phyloP scores from a whole-genome alignment of 2,888 invertebrate genomes.

The Aproaerema taeniolella region DNA sequence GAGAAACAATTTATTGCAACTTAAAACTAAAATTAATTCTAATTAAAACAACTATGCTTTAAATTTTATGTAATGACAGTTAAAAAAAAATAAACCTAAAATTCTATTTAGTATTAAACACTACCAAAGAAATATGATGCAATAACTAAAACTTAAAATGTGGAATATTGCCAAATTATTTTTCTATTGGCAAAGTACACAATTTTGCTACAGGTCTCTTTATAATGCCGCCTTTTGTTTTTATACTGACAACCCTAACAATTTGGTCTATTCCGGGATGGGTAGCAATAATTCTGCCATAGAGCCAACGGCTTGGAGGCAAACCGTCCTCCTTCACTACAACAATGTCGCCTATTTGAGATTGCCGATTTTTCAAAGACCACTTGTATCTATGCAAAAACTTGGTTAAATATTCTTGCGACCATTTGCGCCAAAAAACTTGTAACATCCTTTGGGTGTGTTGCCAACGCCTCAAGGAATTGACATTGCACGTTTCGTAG shows the following conservation, averaged over 20 bases:
- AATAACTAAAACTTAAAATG: no score
- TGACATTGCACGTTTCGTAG: no score
- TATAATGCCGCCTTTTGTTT: not conserved
- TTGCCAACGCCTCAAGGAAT: not conserved
- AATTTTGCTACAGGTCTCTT: not conserved
- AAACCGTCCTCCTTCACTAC: not conserved
- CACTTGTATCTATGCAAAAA: not conserved
- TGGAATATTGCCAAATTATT: no score
- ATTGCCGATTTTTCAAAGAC: not conserved
- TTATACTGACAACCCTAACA: not conserved
- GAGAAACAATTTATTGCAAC: no score
- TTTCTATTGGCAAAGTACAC: not conserved
- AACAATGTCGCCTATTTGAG: not conserved
- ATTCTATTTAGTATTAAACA: no score
- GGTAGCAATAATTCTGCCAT: not conserved
- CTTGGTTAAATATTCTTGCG: not conserved
- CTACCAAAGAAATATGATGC: no score
- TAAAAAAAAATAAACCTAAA: no score
- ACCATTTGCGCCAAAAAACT: conserved; percentile 7
- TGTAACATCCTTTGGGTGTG: not conserved
- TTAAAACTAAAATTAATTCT: no score
- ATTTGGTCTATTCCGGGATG: not conserved
- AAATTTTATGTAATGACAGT: no score
- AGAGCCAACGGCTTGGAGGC: not conserved
- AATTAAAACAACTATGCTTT: no score